Evolutionary conservation across 1,140 invertebrate species (phyloP), one percentile per base, ranked within the genome.

Genomic region (Trinorchestia longiramus): DNA sequence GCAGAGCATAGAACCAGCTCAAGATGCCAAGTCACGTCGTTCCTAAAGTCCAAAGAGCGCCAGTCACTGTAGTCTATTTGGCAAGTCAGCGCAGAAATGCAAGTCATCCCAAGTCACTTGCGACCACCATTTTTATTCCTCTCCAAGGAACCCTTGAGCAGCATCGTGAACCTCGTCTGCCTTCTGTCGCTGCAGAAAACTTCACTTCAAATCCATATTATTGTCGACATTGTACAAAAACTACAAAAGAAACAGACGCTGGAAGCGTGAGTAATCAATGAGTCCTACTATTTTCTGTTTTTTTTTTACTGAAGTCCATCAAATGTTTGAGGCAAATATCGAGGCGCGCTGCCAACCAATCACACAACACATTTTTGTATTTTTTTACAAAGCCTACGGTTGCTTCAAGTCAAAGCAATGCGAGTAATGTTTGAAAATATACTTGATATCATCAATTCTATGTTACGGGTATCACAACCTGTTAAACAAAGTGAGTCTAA

Each of bases 31-130:
- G 44, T 94, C 92, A 94, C 44, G 92, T 0, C 44, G 44, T 94
- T 94, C 92, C 43, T 94, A 94, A 90, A 94, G 43, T 94, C 92
- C 11, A 44, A n/a, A 47, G 92, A 94, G 92, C 92, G 92, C 92
- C 43, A 94, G 92, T 94, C 92, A 94, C 92, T 94, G 92, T 43
- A 94, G 92, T 94, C 92, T 94, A 94, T 94, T 94, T 94, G 92
- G 92, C 92, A 94, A 94, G 92, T 94, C 92, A 94, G 92, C 19
- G 44, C 43, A 94, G 92, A 94, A 94, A 94, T 94, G 92, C 92
- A 45, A 94, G 92, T 94, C 92, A 94, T 47, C 47, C 41, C 8
- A 45, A 94, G 92, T 94, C 92, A 43, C 92, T 94, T 44, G 92
- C 44, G 43, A 47, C 41, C 92, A 94, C 43, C 6, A 94, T 94